Evolutionary conservation across 1,140 invertebrate genomes (phyloP), one percentile per base, ranked within the genome.

Genomic region (Agrypnia vestita): DNA sequence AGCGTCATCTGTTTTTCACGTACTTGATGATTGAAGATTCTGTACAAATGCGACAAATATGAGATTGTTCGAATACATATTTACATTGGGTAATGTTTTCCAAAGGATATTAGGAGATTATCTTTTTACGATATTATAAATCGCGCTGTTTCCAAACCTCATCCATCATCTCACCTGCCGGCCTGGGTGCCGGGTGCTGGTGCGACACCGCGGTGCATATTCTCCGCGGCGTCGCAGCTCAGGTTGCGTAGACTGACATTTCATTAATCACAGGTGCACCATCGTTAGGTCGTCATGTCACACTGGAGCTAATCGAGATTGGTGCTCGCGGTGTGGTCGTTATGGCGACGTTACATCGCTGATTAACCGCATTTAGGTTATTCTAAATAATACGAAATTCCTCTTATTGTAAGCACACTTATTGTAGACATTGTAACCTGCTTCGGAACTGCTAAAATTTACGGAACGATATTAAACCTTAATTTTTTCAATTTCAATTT

Each of bases 121-220:
- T 71, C 67, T 71, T 13, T 71, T 47, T 51, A 4, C 25, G 67
- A 17, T 25, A 47, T 13, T 17, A 21, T 49, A 49, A 71, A 13
- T 71, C 35, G n/a, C 47, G 46, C 47, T 21, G 13, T 71, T 71
- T 71, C 17, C 44, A 17, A 71, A 71, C 9, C 10, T 6, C 67
- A n/a, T 71, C 67, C 15, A 19, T 71, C 19, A 51, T 15, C 1
- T 35, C 25, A 35, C 6, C 25, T n/a, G n/a, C n/a, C n/a, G n/a
- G n/a, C n/a, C n/a, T 35, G 25, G 47, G 19, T 11, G 17, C 10
- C 21, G 67, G 51, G 6, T 19, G 21, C 25, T 15, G 15, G 0
- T 21, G 64, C 25, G 64, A 71, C 64, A 71, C 17, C 64, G 67
- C 67, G 11, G 35, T 71, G 17, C 47, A 21, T 51, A 25, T 51